Evolutionary conservation across 2,888 invertebrate genomes (phyloP).

Genomic region (Ophioninae sp.): DNA sequence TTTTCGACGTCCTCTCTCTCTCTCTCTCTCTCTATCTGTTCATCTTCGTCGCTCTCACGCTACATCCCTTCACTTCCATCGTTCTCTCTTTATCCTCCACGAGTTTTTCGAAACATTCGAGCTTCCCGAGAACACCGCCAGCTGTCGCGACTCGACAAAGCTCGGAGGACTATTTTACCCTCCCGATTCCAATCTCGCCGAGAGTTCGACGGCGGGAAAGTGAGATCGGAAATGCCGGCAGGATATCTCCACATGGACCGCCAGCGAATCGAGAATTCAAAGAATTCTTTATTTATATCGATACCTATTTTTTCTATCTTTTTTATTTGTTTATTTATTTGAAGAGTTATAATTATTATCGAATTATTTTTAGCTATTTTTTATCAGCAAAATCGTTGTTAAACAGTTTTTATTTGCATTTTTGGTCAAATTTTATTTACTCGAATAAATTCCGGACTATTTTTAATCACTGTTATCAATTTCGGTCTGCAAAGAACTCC

Average conservation of each 20-base stretch:
- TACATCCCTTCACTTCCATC: not conserved
- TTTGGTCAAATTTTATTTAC: too few species aligned
- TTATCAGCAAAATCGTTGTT: too few species aligned
- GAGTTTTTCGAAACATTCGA: slow-evolving; percentile 7
- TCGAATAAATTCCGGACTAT: too few species aligned
- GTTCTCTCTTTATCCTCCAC: slow-evolving; percentile 17
- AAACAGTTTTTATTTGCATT: too few species aligned
- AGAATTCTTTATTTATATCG: slow-evolving; percentile 33
- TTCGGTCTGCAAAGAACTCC: too few species aligned
- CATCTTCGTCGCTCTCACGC: not conserved
- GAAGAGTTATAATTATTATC: too few species aligned
- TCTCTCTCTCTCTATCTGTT: not conserved
- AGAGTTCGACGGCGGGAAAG: slow-evolving; percentile 62
- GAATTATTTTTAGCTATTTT: too few species aligned
- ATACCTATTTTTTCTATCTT: too few species aligned
- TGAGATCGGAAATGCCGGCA: slow-evolving; percentile 60
- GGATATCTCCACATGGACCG: slow-evolving; percentile 61
- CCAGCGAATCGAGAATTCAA: not conserved
- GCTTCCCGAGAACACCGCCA: slow-evolving; percentile 49
- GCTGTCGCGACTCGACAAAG: slow-evolving; percentile 61
- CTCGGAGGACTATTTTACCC: not conserved
- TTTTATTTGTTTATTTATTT: too few species aligned
- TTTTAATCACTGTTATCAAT: too few species aligned
- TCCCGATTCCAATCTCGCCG: slow-evolving; percentile 5
- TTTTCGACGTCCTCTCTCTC: slow-evolving; percentile 55